These are phyloP conservation scores for Plebejus anna DNA, from an alignment of 2,888 invertebrate genomes.

Conservation along the genomic window DNA sequence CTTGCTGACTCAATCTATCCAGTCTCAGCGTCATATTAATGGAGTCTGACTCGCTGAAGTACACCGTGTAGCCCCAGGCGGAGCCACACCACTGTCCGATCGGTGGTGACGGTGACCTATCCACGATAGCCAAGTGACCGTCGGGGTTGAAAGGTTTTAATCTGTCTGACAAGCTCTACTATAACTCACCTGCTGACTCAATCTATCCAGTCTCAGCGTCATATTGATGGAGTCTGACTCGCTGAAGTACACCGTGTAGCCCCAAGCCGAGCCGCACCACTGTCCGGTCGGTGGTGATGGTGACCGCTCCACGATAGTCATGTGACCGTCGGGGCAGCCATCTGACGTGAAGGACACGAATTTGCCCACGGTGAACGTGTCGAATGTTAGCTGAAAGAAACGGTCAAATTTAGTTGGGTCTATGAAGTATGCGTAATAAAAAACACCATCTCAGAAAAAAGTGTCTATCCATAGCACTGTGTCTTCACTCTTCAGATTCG, in stretches of 20 bases:
- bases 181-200: slow-evolving; percentile 84
- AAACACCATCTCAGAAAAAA: no score
- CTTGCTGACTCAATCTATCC: slow-evolving; percentile 86
- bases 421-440: no score
- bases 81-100: slow-evolving; percentile 92
- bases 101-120: slow-evolving; percentile 84
- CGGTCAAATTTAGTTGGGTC: no score
- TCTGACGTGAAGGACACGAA: slow-evolving; percentile 88
- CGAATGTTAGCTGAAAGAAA: slow-evolving; percentile 84
- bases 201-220: slow-evolving; percentile 83
- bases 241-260: slow-evolving; percentile 91
- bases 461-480: no score
- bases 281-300: slow-evolving; percentile 86
- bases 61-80: slow-evolving; percentile 91
- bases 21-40: slow-evolving; percentile 87
- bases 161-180: not conserved
- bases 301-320: slow-evolving; percentile 87
- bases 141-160: slow-evolving; percentile 79
- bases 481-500: no score
- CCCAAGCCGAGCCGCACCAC: slow-evolving; percentile 92
- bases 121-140: slow-evolving; percentile 89
- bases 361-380: slow-evolving; percentile 90
- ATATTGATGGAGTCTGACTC: slow-evolving; percentile 89
- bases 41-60: slow-evolving; percentile 89
- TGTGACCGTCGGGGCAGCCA: slow-evolving; percentile 90